Evolutionary conservation across 1,140 invertebrate genomes (phyloP), one percentile per base, ranked within the genome.

Genomic region (Tetramorium alpestre): DNA sequence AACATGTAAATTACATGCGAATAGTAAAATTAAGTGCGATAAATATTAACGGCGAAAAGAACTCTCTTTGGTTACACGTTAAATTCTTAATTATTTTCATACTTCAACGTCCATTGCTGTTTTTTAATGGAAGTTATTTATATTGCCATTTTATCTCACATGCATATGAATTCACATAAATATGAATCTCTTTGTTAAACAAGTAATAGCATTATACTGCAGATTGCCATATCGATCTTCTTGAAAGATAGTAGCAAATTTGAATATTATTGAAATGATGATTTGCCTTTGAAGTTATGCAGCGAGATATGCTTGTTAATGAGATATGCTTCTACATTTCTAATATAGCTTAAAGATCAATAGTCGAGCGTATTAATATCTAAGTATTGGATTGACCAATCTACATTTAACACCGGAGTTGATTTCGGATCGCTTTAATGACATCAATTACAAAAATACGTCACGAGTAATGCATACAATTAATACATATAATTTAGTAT

Each of bases 201-300:
- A 44, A 44, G 8, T 10, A 44, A 28, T 16, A 62, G 33, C 10
- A 28, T 77, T 18, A 18, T 56, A 18, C 13, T 54, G 11, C n/a
- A 11, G 33, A 33, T 33, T 33, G 33, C 33, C 33, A 33, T 33
- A 33, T 33, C 3, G 33, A 47, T 47, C 16, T 41, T n/a, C 8
- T 44, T 58, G 13, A 58, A 56, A 18, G 38, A 44, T 38, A 13
- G 18, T 44, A 89, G 76, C 58, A 78, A 90, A 91, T 87, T 88
- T 89, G 73, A 76, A 78, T 88, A 78, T 88, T 86, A 86, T 86
- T 86, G 75, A n/a, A 60, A 65, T 49, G 60, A 73, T 54, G 58
- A 80, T 86, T 86, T 86, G 82, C 82, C 76, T 13, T 65, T 49
- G 41, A 10, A n/a, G 38, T 18, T 18, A 49, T 28, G 5, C 47